phyloP scores from a whole-genome alignment of 1,140 invertebrate genomes.

The Calliphora vicina region DNA sequence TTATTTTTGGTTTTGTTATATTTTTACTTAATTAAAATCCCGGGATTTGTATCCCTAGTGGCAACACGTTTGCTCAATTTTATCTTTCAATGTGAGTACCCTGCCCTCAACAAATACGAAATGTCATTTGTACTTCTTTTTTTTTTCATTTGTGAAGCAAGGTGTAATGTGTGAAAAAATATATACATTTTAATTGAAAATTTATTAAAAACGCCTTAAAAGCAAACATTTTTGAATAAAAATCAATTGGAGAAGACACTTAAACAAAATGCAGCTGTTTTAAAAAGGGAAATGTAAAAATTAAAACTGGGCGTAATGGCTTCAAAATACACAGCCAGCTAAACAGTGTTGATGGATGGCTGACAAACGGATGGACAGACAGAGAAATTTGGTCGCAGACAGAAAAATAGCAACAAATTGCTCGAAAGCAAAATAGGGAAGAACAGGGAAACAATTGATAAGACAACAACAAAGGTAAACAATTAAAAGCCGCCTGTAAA shows the following conservation, averaged over 20 bases:
- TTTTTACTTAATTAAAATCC: too few species aligned
- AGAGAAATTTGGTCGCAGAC: neutral
- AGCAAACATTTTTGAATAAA: neutral
- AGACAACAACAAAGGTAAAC: neutral
- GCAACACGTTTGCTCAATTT: too few species aligned
- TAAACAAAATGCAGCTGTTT: neutral
- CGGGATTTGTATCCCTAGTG: too few species aligned
- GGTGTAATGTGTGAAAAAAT: conserved; percentile 4
- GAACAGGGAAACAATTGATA: neutral
- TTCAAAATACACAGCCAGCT: neutral
- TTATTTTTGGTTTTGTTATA: too few species aligned
- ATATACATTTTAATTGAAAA: conserved; percentile 7
- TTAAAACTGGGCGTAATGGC: neutral
- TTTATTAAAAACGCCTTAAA: neutral
- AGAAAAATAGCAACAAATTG: conserved; percentile 17
- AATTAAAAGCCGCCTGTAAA: conserved; percentile 22
- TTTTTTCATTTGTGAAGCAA: neutral
- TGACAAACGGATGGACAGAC: neutral
- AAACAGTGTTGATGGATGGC: neutral
- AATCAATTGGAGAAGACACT: neutral
- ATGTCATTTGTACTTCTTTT: neutral
- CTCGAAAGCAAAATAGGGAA: neutral
- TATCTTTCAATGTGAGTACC: too few species aligned
- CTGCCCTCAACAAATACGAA: neutral
- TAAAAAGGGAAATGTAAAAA: neutral